Evolutionary conservation across 2,797 vertebrate genomes (phyloP).

Genomic region (Orientallactaga sibirica): DNA sequence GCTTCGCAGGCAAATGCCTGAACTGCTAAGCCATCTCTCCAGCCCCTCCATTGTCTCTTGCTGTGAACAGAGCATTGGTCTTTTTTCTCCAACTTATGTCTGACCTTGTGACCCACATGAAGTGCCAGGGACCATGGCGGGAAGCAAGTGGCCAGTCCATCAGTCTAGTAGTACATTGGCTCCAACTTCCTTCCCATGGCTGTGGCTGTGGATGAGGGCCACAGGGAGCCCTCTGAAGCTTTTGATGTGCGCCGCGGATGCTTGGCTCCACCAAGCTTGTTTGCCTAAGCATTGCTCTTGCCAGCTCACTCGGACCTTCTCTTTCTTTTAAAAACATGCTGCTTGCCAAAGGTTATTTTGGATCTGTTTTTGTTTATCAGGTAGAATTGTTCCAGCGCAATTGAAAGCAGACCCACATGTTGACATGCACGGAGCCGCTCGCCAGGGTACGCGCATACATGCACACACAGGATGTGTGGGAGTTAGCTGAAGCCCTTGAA

Average conservation of each 20-base stretch:
- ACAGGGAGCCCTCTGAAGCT: slow-evolving; percentile 66
- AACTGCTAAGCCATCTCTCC: no score
- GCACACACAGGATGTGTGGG: background rate
- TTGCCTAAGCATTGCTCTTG: slow-evolving; percentile 84
- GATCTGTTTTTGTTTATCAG: slow-evolving; percentile 88
- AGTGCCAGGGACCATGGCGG: background rate
- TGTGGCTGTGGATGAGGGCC: slow-evolving; percentile 72
- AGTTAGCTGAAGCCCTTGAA: background rate
- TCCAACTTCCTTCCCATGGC: slow-evolving; percentile 58
- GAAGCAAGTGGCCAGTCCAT: background rate
- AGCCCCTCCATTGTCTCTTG: background rate
- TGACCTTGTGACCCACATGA: background rate
- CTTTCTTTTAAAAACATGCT: slow-evolving; percentile 83
- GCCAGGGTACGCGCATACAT: slow-evolving; percentile 29
- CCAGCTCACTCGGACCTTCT: slow-evolving; percentile 84
- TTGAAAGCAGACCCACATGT: slow-evolving; percentile 84
- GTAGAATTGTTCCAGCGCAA: slow-evolving; percentile 83
- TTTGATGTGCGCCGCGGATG: slow-evolving; percentile 79
- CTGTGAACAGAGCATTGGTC: background rate
- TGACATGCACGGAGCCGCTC: slow-evolving; percentile 57
- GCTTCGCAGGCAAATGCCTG: no score
- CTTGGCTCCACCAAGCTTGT: slow-evolving; percentile 81
- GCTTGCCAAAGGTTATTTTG: slow-evolving; percentile 85
- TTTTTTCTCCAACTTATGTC: background rate
- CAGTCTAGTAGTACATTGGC: background rate